A percentile compares a stretch with the other conserved stretches of the same genome.
phyloP scores from a whole-genome alignment of 2,113 vertebrate genomes.

The Heterotis niloticus region DNA sequence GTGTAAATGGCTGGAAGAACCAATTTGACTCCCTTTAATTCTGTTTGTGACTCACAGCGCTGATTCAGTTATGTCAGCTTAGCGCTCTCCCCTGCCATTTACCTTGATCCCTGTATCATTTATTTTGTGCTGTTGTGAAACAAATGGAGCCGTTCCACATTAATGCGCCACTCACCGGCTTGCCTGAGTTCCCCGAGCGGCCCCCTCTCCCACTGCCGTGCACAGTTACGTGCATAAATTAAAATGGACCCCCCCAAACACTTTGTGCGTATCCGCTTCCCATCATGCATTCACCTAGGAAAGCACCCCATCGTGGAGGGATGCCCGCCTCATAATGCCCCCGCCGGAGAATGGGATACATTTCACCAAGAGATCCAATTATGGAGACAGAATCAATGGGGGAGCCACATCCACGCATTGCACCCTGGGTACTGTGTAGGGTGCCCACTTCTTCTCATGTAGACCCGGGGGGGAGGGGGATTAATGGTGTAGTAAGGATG shows the following conservation, averaged over 20 bases:
- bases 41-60: slow-evolving; percentile 4
- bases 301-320: slow-evolving; percentile 10
- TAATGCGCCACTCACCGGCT: slow-evolving; percentile 3
- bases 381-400: background rate
- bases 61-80: background rate
- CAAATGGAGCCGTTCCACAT: slow-evolving; percentile 7
- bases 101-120: slow-evolving; percentile 8
- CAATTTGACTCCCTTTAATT: slow-evolving; percentile 12
- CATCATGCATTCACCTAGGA: slow-evolving; percentile 10
- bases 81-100: background rate
- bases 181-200: background rate
- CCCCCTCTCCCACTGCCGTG: background rate
- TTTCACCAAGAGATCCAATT: slow-evolving; percentile 15
- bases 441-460: background rate
- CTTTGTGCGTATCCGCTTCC: slow-evolving; percentile 13
- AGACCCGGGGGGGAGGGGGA: background rate
- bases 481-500: background rate
- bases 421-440: background rate
- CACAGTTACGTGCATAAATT: background rate
- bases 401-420: background rate
- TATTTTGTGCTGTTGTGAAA: background rate
- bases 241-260: background rate
- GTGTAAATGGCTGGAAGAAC: background rate
- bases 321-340: background rate
- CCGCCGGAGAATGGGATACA: background rate